Evolutionary conservation across 2,113 vertebrate species (phyloP), one percentile per base, ranked within the genome.

Genomic region (Lepus americanus): DNA sequence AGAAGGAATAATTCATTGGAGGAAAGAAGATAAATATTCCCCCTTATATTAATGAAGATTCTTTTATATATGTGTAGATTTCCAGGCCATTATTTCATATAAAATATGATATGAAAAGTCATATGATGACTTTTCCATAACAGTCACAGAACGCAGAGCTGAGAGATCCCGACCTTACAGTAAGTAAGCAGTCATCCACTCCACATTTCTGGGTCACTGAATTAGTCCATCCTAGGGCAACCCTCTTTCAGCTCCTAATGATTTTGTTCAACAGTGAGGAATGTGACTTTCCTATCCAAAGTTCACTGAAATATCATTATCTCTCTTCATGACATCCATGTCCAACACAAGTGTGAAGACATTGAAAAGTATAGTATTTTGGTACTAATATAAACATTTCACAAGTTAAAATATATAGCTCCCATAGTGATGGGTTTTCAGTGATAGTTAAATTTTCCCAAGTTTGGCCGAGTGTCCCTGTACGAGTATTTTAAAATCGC

Each of bases 21-120:
- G 31, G 77, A 63, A 80, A n/a, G 22, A 59, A 85, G 36, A 25
- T 83, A 55, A 66, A 23, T 79, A 14, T 39, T 93, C 74, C 44
- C 27, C 27, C 19, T 76, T 85, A 66, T 73, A 17, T 39, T 87
- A 81, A 80, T 64, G 25, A 81, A 93, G 66, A 13, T 49, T 73
- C 17, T 53, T 81, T 82, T 27, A 69, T 14, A 49, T 69, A 9
- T 74, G 29, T 84, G 31, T 39, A 2, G 29, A 76, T 83, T 82
- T 93, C 61, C 22, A 88, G 67, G 29, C 67, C n/a, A 74, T 88
- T 49, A 87, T 44, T 70, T 64, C n/a, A n/a, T 73, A 61, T 80
- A 36, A 36, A 36, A 36, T 36, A 36, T 36, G 36, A 36, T 36
- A 36, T 36, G 36, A 36, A 36, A 36, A 36, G 36, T 36, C 36